phyloP scores from a whole-genome alignment of 1,140 invertebrate species.

The Philotrypesis tridentata region DNA sequence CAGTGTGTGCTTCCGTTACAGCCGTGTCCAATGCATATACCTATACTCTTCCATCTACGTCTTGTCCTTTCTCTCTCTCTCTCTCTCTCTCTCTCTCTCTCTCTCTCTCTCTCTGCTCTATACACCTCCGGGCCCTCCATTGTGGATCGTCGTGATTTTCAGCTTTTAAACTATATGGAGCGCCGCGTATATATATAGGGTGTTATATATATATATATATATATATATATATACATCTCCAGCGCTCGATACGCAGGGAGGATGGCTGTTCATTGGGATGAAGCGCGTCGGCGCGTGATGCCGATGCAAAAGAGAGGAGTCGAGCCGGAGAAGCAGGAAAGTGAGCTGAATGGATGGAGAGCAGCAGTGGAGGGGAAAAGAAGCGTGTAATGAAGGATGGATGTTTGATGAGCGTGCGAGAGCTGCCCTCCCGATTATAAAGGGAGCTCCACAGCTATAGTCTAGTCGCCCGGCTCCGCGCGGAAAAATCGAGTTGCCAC shows the following conservation, averaged over 20 bases:
- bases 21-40: background rate
- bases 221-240: too few relatives aligned
- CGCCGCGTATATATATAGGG: background rate
- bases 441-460: too few relatives aligned
- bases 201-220: too few relatives aligned
- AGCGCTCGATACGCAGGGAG: background rate
- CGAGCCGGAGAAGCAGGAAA: background rate
- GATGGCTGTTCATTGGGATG: too few relatives aligned
- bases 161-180: background rate
- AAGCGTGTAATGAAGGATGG: background rate
- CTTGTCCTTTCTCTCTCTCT: background rate
- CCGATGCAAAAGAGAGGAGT: background rate
- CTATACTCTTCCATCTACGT: background rate
- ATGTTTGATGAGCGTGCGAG: background rate
- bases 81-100: background rate
- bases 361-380: background rate
- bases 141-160: background rate
- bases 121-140: background rate
- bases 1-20: background rate
- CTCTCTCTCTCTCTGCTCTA: background rate
- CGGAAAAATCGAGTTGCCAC: background rate
- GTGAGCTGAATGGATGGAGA: background rate
- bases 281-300: background rate
- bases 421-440: background rate
- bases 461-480: too few relatives aligned